Evolutionary conservation across 1,140 invertebrate genomes (phyloP), one percentile per base, ranked within the genome.

Genomic region (Neodiprion pinetum): DNA sequence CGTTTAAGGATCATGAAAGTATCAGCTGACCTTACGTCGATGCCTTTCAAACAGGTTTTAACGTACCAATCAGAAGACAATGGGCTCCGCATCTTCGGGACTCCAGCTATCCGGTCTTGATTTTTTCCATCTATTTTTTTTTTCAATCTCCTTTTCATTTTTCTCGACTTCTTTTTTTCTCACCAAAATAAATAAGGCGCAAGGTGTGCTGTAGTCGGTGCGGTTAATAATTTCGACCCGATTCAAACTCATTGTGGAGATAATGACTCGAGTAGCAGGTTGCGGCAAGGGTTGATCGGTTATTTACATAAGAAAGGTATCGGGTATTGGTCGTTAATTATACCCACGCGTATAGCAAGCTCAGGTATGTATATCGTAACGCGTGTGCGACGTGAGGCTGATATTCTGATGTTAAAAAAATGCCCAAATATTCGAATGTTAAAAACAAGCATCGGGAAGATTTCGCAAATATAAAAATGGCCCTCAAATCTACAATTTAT

Each of bases 251-350:
- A 61, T 61, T 61, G 53, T 61, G 53, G 53, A 61, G 53, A 61
- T 61, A 61, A 61, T 61, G 53, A 61, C 53, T 61, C 53, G 53
- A 61, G 53, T 61, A 61, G n/a, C 53, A 61, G 53, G 53, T 61
- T 61, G 53, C n/a, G 53, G 53, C 11, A 61, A 61, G 53, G 53
- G 53, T 61, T 61, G 53, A 61, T 61, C 11, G 53, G 53, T 61
- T 61, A 61, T 61, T 61, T 61, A 61, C 53, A 61, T 61, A 61
- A 61, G 53, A 61, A 61, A 5, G 53, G 28, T 40, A 40, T 40
- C 28, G 28, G 28, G 28, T 40, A 40, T 40, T 40, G 28, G 28
- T 40, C 28, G 28, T 40, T 40, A 40, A 40, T 40, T 40, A 40
- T 40, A 40, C 28, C 28, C 28, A 40, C 28, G 28, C 28, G 28